Base-by-base conservation (phyloP, 2,888 invertebrate species). In the Drosophila neonasuta region DNA sequence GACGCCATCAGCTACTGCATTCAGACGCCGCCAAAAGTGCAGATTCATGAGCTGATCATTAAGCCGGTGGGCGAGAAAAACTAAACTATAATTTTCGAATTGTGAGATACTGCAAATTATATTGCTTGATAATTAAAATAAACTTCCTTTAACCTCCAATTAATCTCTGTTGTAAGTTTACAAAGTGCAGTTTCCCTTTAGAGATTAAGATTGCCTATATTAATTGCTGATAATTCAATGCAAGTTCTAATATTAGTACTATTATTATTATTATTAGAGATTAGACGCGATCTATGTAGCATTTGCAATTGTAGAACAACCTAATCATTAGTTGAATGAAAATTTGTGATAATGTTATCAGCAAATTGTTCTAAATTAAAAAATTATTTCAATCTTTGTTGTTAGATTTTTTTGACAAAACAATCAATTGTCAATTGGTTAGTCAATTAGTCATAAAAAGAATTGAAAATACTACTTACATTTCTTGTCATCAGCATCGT, bases 401-500 rank as follows among this genome's bases (percentile, higher is more conserved):
- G 24, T 24, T 5, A 6, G 1, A 5, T 24, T 24, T 24, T 24
- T 24, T 24, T 24, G 24, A 24, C 24, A 6, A 24, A 6, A 5
- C 24, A 32, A 32, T 32, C 11, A 32, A 32, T 32, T 24, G 24
- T 24, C 24, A 24, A 6, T 24, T 24, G 6, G 24, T 24, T 6
- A 24, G 24, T 24, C 1, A 24, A 6, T 24, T 24, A 6, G 6
- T 24, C 6, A 6, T 24, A 24, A 24, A 24, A 11, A n/a, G n/a
- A n/a, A 36, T n/a, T 5, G n/a, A 5, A 5, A 34, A 24, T 44
- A 1, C 5, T 32, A 77, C 87, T 78, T 67, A 90, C 90, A 90
- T 73, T 81, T 83, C 39, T 79, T 83, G 2, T 83, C 86, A 39
- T 88, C 89, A 6, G 70, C 88, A 50, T 74, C 79, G 48, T 90